Evolutionary conservation across 2,113 vertebrate species (phyloP).

Genomic region (Clupea harengus): DNA sequence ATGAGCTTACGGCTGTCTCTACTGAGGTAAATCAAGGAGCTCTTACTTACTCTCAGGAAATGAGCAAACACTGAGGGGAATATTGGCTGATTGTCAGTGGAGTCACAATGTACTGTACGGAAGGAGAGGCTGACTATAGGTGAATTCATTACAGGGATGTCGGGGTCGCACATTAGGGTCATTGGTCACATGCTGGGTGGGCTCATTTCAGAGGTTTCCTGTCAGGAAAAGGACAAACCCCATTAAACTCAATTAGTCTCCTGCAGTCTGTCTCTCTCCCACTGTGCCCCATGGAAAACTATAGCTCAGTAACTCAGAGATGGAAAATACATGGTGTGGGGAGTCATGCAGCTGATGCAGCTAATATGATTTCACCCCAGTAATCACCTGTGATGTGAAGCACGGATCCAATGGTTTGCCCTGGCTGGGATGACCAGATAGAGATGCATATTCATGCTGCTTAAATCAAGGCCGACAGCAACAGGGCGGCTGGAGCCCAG

Average conservation of each 20-base stretch:
- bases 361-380: background rate
- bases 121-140: background rate
- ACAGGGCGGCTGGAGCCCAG: background rate
- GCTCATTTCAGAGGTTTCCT: background rate
- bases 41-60: background rate
- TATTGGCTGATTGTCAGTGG: background rate
- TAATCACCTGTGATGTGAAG: background rate
- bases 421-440: background rate
- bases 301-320: background rate
- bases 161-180: background rate
- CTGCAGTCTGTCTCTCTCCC: background rate
- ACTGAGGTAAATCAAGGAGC: background rate
- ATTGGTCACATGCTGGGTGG: background rate
- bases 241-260: conserved; percentile 5
- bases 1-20: background rate
- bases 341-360: background rate
- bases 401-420: background rate
- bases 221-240: background rate
- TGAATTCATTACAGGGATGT: background rate
- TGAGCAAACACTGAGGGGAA: too few species aligned
- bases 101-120: background rate
- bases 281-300: background rate
- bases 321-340: background rate
- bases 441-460: background rate
- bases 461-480: background rate